Conservation (phyloP, 2,888 invertebrate species). For the Apamea sordens region DNA sequence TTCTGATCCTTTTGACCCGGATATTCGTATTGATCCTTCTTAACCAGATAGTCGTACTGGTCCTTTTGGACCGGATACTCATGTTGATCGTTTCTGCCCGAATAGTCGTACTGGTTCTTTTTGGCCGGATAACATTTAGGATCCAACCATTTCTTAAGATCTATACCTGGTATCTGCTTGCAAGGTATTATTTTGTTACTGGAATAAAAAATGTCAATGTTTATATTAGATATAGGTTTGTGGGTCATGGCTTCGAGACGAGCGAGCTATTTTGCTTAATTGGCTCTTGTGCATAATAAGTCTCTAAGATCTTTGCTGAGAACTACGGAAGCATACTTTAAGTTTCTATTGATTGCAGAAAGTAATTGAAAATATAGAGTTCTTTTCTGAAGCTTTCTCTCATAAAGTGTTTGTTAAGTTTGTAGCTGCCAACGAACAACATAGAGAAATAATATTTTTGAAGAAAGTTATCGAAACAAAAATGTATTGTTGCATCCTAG, state of each 20-base stretch:
- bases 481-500: neutral
- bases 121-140: slow-evolving; percentile 35
- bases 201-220: slow-evolving; percentile 28
- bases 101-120: neutral
- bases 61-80: slow-evolving; percentile 3
- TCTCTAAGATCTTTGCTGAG: neutral
- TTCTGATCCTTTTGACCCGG: slow-evolving; percentile 14
- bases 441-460: neutral
- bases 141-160: slow-evolving; percentile 62
- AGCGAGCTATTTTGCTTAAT: slow-evolving; percentile 8
- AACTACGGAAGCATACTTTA: neutral
- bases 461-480: neutral
- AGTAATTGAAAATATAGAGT: neutral
- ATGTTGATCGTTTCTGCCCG: slow-evolving; percentile 8
- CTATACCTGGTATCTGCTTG: slow-evolving; percentile 52
- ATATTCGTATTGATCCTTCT: slow-evolving; percentile 7
- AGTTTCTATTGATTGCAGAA: slow-evolving; percentile 3
- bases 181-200: slow-evolving; percentile 62
- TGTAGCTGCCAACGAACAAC: neutral
- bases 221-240: neutral
- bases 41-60: slow-evolving; percentile 2
- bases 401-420: neutral
- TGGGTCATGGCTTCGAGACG: neutral
- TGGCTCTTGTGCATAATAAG: slow-evolving; percentile 11
- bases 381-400: neutral